Base-by-base conservation (phyloP, 2,113 vertebrate genomes). In the Ammodytes dubius region DNA sequence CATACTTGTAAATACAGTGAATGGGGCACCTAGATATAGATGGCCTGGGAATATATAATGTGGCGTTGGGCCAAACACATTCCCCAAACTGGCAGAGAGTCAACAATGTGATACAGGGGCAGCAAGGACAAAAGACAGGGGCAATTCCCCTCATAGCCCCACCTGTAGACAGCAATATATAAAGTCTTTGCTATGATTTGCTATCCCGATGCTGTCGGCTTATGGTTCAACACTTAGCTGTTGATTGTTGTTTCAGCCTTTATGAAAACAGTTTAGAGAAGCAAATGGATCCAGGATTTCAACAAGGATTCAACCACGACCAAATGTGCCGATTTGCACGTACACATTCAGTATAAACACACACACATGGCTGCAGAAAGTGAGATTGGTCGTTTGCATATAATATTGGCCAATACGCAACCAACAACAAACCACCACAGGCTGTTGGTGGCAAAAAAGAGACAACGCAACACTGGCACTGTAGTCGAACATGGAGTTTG, bases 401-500 rank as follows among this genome's bases (percentile, higher is more conserved):
- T 50, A 70, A 66, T 50, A 15, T 27, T 53, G 61, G 66, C 60
- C 56, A 53, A 12, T 7, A 39, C 70, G 54, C n/a, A 74, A 47
- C n/a, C 37, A 70, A n/a, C n/a, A 35, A 35, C 63, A 58, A 12
- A 59, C 58, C 27, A 27, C 58, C 19, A 11, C 6, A 43, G 66
- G 49, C 27, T 5, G 54, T 52, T 46, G 37, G 60, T 39, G 61
- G 59, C 5, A 47, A 58, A 60, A 27, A 66, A 59, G 58, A 58
- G 7, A 58, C 14, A 0, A 47, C 46, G 45, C 53, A 67, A 35
- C 67, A 17, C 40, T 74, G 64, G 65, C 53, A 56, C 0, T 42
- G 27, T 27, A 4, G 42, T 81, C 79, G 77, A 74, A 77, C 47
- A 57, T 74, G 58, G 46, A 27, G 76, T 71, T 63, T 67, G 54